phyloP scores from a whole-genome alignment of 2,113 vertebrate genomes.

The human region DNA sequence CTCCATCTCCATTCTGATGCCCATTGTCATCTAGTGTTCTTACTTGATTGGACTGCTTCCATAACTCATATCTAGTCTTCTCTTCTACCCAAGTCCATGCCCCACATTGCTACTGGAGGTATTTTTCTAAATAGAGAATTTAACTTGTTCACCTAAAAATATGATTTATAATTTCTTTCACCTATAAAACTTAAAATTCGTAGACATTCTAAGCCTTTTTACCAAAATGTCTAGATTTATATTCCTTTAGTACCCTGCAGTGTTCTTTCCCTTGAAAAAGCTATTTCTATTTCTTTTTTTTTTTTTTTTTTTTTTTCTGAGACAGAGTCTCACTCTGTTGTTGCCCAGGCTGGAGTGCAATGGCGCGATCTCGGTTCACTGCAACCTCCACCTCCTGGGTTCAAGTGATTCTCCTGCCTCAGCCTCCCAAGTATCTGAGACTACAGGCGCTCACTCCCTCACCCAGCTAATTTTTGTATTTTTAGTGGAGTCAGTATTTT shows the following conservation, averaged over 20 bases:
- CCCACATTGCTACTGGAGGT: background rate
- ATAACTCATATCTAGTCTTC: background rate
- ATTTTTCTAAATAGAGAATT: background rate
- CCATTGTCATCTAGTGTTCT: background rate
- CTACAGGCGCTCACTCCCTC: too few species aligned
- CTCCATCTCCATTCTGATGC: background rate
- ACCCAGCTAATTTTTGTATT: too few species aligned
- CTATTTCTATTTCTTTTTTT: background rate
- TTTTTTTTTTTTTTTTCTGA: too few species aligned
- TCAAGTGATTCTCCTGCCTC: too few species aligned
- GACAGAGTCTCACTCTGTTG: too few species aligned
- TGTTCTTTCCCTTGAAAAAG: background rate
- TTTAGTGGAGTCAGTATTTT: too few species aligned
- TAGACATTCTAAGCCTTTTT: background rate
- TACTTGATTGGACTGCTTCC: background rate
- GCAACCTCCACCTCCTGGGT: too few species aligned
- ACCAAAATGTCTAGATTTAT: background rate
- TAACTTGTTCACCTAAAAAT: background rate
- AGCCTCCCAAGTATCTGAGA: too few species aligned
- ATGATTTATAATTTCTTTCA: background rate
- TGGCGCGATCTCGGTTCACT: too few species aligned
- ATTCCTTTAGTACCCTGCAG: background rate
- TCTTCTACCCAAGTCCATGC: background rate
- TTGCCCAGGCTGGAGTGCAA: too few species aligned
- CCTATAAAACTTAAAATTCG: background rate